Conservation (phyloP, 2,797 vertebrate genomes). For the Thalassophryne amazonica region DNA sequence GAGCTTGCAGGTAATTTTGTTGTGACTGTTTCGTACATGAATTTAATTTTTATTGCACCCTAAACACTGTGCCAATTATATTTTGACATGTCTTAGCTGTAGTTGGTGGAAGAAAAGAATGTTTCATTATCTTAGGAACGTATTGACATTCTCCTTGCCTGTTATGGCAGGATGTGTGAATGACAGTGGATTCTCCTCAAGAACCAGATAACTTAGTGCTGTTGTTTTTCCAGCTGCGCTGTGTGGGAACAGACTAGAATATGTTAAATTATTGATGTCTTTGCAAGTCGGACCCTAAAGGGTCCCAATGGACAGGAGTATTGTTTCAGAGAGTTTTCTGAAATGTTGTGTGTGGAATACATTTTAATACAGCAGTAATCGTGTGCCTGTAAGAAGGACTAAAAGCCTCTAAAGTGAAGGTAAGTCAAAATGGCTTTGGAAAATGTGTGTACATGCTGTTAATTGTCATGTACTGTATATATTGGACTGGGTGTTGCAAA, state of each 20-base stretch:
- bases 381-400: slow-evolving; percentile 24
- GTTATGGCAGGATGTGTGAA: slow-evolving; percentile 42
- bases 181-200: slow-evolving; percentile 48
- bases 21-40: slow-evolving; percentile 17
- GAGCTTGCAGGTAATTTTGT: neutral
- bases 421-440: slow-evolving; percentile 25
- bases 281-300: slow-evolving; percentile 57
- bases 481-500: no score
- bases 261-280: slow-evolving; percentile 79
- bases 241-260: slow-evolving; percentile 30
- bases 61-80: slow-evolving; percentile 16
- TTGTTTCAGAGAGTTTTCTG: slow-evolving; percentile 65
- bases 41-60: slow-evolving; percentile 35
- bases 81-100: slow-evolving; percentile 12
- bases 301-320: slow-evolving; percentile 58
- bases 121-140: slow-evolving; percentile 30
- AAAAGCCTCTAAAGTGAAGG: slow-evolving; percentile 19
- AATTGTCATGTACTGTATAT: no score
- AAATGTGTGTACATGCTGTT: no score
- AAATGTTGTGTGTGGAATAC: slow-evolving; percentile 51
- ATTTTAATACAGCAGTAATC: slow-evolving; percentile 65
- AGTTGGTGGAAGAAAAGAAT: slow-evolving; percentile 1
- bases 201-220: slow-evolving; percentile 52
- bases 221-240: slow-evolving; percentile 53
- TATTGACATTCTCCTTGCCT: slow-evolving; percentile 48